Conservation (phyloP, 2,888 invertebrate genomes). For the Acleris literana region DNA sequence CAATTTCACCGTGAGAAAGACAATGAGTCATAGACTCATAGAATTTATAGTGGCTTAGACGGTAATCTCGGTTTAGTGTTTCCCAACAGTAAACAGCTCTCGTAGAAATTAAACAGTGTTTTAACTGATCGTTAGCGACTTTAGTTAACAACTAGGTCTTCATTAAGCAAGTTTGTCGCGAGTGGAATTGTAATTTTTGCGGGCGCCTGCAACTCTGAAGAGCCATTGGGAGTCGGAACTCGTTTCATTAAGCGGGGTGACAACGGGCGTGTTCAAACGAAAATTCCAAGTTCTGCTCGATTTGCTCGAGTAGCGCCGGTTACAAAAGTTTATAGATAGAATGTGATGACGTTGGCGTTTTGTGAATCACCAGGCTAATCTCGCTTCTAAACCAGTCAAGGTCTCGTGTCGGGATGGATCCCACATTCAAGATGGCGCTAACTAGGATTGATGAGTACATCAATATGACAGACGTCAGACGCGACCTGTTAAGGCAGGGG, state of each 20-base stretch:
- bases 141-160: slow-evolving; percentile 7
- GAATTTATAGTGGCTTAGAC: slow-evolving; percentile 39
- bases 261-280: slow-evolving; percentile 20
- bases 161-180: slow-evolving; percentile 15
- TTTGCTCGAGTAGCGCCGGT: slow-evolving; percentile 9
- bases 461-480: slow-evolving; percentile 58
- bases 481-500: slow-evolving; percentile 74
- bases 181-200: slow-evolving; percentile 23
- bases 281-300: slow-evolving; percentile 16
- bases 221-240: slow-evolving; percentile 27
- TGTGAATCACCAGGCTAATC: slow-evolving; percentile 1
- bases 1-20: slow-evolving; percentile 53
- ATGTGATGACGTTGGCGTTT: slow-evolving; percentile 13
- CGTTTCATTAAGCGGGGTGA: slow-evolving; percentile 21
- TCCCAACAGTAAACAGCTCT: slow-evolving; percentile 42
- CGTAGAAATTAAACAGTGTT: slow-evolving; percentile 41
- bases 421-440: slow-evolving; percentile 2
- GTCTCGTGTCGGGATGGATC: slow-evolving; percentile 1
- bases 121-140: slow-evolving; percentile 3
- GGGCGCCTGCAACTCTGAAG: slow-evolving; percentile 12
- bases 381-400: slow-evolving; percentile 1
- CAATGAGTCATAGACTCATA: slow-evolving; percentile 65
- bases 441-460: slow-evolving; percentile 17
- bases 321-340: slow-evolving; percentile 9
- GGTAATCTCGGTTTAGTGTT: slow-evolving; percentile 22